phyloP scores from a whole-genome alignment of 2,797 vertebrate genomes.

The Xiphophorus birchmanni region DNA sequence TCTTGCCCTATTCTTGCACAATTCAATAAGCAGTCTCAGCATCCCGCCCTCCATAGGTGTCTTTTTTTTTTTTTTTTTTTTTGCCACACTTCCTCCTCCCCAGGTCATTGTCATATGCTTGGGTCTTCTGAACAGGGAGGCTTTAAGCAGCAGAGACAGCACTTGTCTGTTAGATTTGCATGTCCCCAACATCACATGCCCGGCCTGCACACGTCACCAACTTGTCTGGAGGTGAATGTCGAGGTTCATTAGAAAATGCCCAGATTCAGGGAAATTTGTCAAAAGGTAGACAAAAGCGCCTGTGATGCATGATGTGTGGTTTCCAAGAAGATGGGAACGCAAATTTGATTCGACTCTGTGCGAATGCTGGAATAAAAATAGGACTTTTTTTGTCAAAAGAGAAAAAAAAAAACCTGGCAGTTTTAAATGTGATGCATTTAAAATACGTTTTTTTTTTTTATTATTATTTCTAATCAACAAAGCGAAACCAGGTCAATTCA shows the following conservation, averaged over 20 bases:
- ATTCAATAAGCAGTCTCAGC: not conserved
- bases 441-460: slow-evolving; percentile 27
- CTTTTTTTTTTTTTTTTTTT: slow-evolving; percentile 5
- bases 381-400: slow-evolving; percentile 43
- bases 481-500: slow-evolving; percentile 56
- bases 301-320: slow-evolving; percentile 36
- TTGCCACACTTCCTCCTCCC: slow-evolving; percentile 53
- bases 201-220: slow-evolving; percentile 62
- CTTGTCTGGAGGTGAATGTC: slow-evolving; percentile 76
- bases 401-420: slow-evolving; percentile 60
- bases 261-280: slow-evolving; percentile 55
- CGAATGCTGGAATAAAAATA: slow-evolving; percentile 13
- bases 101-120: slow-evolving; percentile 66
- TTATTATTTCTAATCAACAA: slow-evolving; percentile 63
- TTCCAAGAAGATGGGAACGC: slow-evolving; percentile 12
- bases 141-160: slow-evolving; percentile 73
- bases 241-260: slow-evolving; percentile 68
- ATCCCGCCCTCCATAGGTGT: slow-evolving; percentile 60
- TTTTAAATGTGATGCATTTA: slow-evolving; percentile 61
- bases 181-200: slow-evolving; percentile 67
- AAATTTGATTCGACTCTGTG: slow-evolving; percentile 31
- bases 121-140: slow-evolving; percentile 50
- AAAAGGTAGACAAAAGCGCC: slow-evolving; percentile 60
- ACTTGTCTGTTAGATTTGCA: slow-evolving; percentile 75
- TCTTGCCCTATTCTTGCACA: slow-evolving; percentile 10